Base-by-base conservation (phyloP, 2,888 invertebrate species). In the Apodemia zela region DNA sequence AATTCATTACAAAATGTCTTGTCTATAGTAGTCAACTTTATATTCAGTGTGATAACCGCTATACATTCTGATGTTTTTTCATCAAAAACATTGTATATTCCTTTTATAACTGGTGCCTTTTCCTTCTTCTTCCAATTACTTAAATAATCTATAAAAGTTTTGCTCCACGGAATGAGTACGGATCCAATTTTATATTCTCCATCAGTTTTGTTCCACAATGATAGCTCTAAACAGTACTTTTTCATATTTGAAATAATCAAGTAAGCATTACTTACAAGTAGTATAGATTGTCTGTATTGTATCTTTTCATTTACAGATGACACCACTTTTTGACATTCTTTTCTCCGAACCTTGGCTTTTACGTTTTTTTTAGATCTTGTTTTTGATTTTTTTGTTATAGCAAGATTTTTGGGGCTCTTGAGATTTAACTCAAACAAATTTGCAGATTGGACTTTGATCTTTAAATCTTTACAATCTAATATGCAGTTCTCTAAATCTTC, bases 371-470 rank as follows among this genome's bases (percentile, higher is more conserved):
- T 79, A 4, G 64, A 61, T 71, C 74, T 82, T 60, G 69, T 69
- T 67, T 77, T 78, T 18, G 38, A 2, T 66, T 74, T 69, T 35
- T 63, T 21, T 15, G 13, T 0, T 47, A 45, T 0, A 6, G 15
- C 15, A n/a, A 45, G 63, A 29, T 61, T 75, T 67, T 68, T 76
- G 77, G 0, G 82, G 79, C 15, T 42, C 15, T 76, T 81, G 35
- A 89, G 67, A 61, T 72, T 69, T 18, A 88, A 65, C 8, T 73
- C 75, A 69, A 91, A 90, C 33, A 88, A 67, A 72, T 90, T 77
- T 49, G 78, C 77, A 68, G 87, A 89, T 67, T 84, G 71, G 60
- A 78, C 75, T 67, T 67, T 76, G 33, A 89, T 78, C 63, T 66
- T 59, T 70, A 82, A 84, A 42, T 84, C 73, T 51, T 75, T 80